phyloP scores from a whole-genome alignment of 2,888 invertebrate genomes.

The Agelastica alni region DNA sequence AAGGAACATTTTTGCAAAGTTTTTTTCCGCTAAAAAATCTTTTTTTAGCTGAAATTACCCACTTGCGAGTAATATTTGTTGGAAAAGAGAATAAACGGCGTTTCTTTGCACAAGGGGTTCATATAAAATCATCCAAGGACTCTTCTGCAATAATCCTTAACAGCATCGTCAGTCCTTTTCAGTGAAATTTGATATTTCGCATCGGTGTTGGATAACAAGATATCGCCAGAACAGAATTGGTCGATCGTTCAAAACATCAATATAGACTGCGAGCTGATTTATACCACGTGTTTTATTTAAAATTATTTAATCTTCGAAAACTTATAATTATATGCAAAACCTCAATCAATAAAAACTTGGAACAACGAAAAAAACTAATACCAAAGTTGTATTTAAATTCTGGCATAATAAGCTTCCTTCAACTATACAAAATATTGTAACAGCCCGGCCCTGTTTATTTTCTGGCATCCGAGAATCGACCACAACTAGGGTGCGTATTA shows the following conservation, averaged over 20 bases:
- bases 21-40: too few species aligned
- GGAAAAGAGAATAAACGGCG: too few species aligned
- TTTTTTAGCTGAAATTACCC: too few species aligned
- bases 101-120: neutral
- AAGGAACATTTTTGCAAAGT: too few species aligned
- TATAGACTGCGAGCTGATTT: neutral
- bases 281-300: neutral
- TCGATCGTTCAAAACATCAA: neutral
- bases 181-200: conserved; percentile 4
- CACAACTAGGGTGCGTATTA: too few species aligned
- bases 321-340: neutral
- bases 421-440: too few species aligned
- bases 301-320: neutral
- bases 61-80: too few species aligned
- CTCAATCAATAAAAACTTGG: neutral
- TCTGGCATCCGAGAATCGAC: too few species aligned
- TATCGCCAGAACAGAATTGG: neutral
- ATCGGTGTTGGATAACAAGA: conserved; percentile 5
- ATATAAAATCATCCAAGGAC: neutral
- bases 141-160: conserved; percentile 1
- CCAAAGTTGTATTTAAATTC: too few species aligned
- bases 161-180: neutral
- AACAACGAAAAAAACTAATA: too few species aligned
- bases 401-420: too few species aligned
- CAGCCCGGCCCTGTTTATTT: too few species aligned